Base-by-base conservation (phyloP, 2,797 vertebrate species). In the Sitta carolinensis region DNA sequence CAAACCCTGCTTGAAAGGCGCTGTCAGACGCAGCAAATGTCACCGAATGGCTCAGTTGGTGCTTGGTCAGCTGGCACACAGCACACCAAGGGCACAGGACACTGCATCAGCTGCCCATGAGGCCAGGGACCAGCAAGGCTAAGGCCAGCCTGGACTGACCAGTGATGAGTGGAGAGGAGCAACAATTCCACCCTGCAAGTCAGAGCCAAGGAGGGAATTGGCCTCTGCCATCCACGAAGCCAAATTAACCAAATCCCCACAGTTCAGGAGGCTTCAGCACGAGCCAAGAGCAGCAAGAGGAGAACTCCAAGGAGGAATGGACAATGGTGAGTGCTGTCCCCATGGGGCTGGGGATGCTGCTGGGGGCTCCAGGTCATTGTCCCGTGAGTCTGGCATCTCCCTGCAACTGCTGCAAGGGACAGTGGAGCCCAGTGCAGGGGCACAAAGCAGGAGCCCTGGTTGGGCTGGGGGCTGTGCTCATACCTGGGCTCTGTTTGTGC, bases 381-480 rank as follows among this genome's bases (percentile, higher is more conserved):
- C 34, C 38, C 0, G 1, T 5, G 55, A 83, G 43, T 19, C 15
- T 23, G 91, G 76, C n/a, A 21, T 13, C 57, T 48, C 40, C 55
- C 38, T 27, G 78, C 74, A 50, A 26, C n/a, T 2, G 29, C 40
- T 16, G 62, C 11, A 1, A 11, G 47, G 72, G 47, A 3, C 17
- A 7, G 1, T 3, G 6, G 70, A 76, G 43, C 76, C 23, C 45
- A 1, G 10, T 0, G 34, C 0, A 0, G 73, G 57, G 61, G 5
- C 15, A 20, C 2, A 1, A 29, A 21, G n/a, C 0, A 0, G 54
- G 58, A 52, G 21, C 43, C 52, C 12, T 9, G 18, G 8, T 8
- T 21, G 72, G 55, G 59, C 3, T 17, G 64, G 40, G 79, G 63
- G 50, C n/a, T 67, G 45, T 0, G 4, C 38, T 52, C 3, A 0